Base-by-base conservation (phyloP, 2,888 invertebrate genomes). In the Iphiclides podalirius region DNA sequence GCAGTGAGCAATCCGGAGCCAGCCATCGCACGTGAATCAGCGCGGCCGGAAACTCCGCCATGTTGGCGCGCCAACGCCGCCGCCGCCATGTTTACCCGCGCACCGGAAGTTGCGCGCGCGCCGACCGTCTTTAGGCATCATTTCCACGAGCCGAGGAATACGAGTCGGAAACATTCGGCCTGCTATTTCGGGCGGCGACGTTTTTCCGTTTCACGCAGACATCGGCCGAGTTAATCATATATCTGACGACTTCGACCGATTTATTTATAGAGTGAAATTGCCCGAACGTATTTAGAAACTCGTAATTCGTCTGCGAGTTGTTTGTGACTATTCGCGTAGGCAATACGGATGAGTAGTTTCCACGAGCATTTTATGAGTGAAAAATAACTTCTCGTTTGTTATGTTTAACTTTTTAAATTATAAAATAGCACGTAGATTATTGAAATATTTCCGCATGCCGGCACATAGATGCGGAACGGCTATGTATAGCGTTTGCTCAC, bases 61-160 rank as follows among this genome's bases (percentile, higher is more conserved):
- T 87, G 81, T 86, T 86, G 85, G 83, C 80, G 79, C 77, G 74
- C 70, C 73, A 33, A 39, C 39, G 46, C 39, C 39, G 33, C 48
- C 38, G 79, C 66, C 64, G 71, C 71, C 86, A 87, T 87, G 84
- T 88, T 87, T 87, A 87, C 81, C 76, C 72, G 71, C 67, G 71
- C 79, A 77, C 85, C 86, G 88, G 88, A 88, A 88, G 85, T 85
- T 79, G 86, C 83, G 87, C 80, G 85, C 84, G 77, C 82, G 85
- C 84, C 82, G 78, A 67, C 70, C 78, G 81, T 78, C 86, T 84
- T 79, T 76, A 79, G 74, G 73, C 75, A 78, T 75, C 72, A 78
- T 84, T 85, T 85, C 81, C 82, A 83, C 78, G 71, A 75, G 71
- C 70, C 67, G 68, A 68, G 71, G 75, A 75, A 75, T 76, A 72